Base-by-base conservation (phyloP, 2,797 vertebrate genomes). In the Typhlichthys eigenmanni region DNA sequence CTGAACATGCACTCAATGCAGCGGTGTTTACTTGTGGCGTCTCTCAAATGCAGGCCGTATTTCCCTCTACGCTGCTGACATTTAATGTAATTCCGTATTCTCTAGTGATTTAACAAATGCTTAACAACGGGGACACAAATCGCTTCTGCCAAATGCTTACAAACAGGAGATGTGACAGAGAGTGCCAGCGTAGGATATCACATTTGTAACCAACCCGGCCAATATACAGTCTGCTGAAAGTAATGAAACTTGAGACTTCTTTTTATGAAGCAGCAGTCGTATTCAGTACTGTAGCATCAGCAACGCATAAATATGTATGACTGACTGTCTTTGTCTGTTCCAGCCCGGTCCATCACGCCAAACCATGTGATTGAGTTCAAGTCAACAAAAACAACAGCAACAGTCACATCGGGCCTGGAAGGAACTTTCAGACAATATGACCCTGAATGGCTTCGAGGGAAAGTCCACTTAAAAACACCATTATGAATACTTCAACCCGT, bases 291-390 rank as follows among this genome's bases (percentile, higher is more conserved):
- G 17, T 4, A 61, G 66, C 67, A 81, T 64, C 74, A 79, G 81
- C 78, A 71, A 73, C 24, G 62, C 13, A 84, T 71, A 79, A 71
- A 82, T 82, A 81, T 82, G 67, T 64, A 80, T 73, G 63, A 6
- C 13, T 66, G 72, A 45, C 59, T 56, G 54, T 13, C 43, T 1
- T 49, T 69, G 43, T 51, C 51, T n/a, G 56, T 32, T 29, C 24
- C 24, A 29, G 24, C 24, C 24, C 34, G 67, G 53, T 19, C 58
- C 51, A 58, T 62, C 55, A 49, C 3, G 50, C 46, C 64, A 71
- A 62, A 14, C 64, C 51, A 56, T 38, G 48, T 13, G 68, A 71
- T 64, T 69, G 71, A 68, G 71, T 66, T 68, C 79, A 5, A 52
- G 17, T 45, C 1, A 1, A 79, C 48, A 75, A 59, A 78, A 83